A percentile compares a stretch with the other conserved stretches of the same genome.
phyloP scores from a whole-genome alignment of 2,113 vertebrate genomes.

The Hemiscyllium ocellatum region DNA sequence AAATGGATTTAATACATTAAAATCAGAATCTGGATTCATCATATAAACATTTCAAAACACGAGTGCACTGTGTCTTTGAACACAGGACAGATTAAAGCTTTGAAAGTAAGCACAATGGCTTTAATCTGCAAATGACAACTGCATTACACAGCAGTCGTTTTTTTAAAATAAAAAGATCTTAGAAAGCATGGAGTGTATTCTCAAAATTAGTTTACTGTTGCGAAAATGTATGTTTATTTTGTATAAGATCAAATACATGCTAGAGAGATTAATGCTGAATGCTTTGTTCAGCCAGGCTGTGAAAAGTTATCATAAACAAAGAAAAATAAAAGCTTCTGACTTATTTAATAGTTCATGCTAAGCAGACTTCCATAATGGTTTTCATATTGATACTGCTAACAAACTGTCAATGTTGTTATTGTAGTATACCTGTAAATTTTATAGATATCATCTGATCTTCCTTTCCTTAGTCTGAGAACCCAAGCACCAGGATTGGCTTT shows the following conservation, averaged over 20 bases:
- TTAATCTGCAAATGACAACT: not conserved
- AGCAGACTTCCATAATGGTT: not conserved
- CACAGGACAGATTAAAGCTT: not conserved
- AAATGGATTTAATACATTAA: not conserved
- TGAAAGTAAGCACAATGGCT: not conserved
- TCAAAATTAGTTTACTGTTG: not conserved
- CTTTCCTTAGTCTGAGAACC: constrained; percentile 84
- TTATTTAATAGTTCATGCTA: not conserved
- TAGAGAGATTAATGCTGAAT: not conserved
- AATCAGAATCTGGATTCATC: not conserved
- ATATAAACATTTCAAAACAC: not conserved
- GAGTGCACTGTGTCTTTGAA: not conserved
- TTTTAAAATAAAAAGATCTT: not conserved
- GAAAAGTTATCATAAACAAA: not conserved
- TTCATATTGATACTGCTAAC: not conserved
- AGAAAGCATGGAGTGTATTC: not conserved
- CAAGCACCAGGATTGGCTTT: constrained; percentile 96
- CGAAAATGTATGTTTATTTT: not conserved
- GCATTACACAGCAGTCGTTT: not conserved
- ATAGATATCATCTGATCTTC: constrained; percentile 94
- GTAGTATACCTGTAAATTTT: constrained; percentile 82
- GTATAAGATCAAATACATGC: not conserved
- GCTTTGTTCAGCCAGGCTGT: not conserved
- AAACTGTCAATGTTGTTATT: not conserved
- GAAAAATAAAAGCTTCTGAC: not conserved